Evolutionary conservation across 2,797 vertebrate species (phyloP).

Genomic region (Amphiprion clarkii): DNA sequence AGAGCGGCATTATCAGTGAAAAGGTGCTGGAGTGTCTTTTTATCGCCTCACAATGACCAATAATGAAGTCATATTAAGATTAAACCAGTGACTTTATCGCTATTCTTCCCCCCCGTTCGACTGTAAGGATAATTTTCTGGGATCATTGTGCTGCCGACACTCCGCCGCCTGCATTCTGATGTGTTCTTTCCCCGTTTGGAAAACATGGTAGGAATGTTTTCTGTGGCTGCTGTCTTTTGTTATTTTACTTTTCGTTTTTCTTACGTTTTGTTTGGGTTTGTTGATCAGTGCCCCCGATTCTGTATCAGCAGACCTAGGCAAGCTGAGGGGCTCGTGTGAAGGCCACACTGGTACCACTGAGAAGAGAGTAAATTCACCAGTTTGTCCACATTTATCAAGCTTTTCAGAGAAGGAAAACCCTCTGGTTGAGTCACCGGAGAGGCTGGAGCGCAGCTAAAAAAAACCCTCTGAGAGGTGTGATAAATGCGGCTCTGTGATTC

Average conservation of each 20-base stretch:
- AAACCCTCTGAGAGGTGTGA: constrained; percentile 43
- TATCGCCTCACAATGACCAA: constrained; percentile 71
- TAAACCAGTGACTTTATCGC: constrained; percentile 23
- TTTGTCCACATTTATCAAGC: constrained; percentile 61
- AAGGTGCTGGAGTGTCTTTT: constrained; percentile 73
- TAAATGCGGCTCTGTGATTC: constrained; percentile 68
- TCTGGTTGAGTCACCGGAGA: constrained; percentile 25
- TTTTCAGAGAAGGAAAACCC: constrained; percentile 44
- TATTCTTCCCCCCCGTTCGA: constrained; percentile 16
- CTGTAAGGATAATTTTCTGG: not conserved
- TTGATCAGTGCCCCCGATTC: constrained; percentile 70
- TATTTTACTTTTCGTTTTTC: constrained; percentile 29
- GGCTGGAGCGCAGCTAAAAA: constrained; percentile 21
- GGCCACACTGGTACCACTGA: constrained; percentile 71
- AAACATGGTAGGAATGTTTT: constrained; percentile 79
- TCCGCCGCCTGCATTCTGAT: constrained; percentile 68
- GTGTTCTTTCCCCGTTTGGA: constrained; percentile 68
- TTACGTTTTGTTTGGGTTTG: constrained; percentile 76
- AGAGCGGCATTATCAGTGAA: constrained; percentile 65
- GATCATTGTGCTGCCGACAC: constrained; percentile 76
- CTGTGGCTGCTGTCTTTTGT: constrained; percentile 63
- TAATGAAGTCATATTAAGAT: constrained; percentile 10
- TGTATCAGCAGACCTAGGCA: constrained; percentile 78
- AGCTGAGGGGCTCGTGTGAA: constrained; percentile 63
- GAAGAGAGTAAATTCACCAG: constrained; percentile 39